phyloP scores from a whole-genome alignment of 2,888 invertebrate genomes.

The Operophtera brumata region DNA sequence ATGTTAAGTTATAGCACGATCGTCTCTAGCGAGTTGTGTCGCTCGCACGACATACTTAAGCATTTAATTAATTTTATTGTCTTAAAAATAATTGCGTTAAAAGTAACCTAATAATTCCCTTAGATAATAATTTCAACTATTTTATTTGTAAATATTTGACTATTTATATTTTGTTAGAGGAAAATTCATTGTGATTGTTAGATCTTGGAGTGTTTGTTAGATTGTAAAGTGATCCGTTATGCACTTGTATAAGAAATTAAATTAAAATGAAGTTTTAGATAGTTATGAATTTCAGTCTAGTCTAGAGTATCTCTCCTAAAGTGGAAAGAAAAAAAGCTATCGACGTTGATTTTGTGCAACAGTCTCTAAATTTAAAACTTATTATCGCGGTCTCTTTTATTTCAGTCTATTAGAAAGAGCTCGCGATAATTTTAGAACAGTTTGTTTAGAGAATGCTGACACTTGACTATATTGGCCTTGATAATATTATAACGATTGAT shows the following conservation, averaged over 20 bases:
- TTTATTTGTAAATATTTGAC: constrained; percentile 15
- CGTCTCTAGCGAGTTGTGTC: background rate
- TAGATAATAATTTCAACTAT: background rate
- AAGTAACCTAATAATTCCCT: background rate
- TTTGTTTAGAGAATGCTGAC: too few species aligned
- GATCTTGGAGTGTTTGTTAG: constrained; percentile 37
- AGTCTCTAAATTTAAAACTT: too few species aligned
- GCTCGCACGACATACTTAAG: constrained; percentile 36
- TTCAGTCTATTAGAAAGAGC: too few species aligned
- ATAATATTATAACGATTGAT: too few species aligned
- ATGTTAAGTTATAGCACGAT: constrained; percentile 30
- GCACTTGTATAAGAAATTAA: background rate
- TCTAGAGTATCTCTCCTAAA: too few species aligned
- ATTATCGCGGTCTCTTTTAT: too few species aligned
- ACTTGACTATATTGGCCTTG: too few species aligned
- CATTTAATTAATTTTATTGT: constrained; percentile 48
- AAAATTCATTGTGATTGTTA: constrained; percentile 38
- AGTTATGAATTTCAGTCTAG: background rate
- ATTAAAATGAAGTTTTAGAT: background rate
- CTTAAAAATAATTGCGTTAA: constrained; percentile 1
- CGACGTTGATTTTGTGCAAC: too few species aligned
- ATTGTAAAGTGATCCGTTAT: background rate
- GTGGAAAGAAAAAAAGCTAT: too few species aligned
- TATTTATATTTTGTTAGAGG: constrained; percentile 16
- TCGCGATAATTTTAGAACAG: too few species aligned